Evolutionary conservation across 2,113 vertebrate genomes (phyloP), one percentile per base, ranked within the genome.

Genomic region (Tetraodon nigroviridis): DNA sequence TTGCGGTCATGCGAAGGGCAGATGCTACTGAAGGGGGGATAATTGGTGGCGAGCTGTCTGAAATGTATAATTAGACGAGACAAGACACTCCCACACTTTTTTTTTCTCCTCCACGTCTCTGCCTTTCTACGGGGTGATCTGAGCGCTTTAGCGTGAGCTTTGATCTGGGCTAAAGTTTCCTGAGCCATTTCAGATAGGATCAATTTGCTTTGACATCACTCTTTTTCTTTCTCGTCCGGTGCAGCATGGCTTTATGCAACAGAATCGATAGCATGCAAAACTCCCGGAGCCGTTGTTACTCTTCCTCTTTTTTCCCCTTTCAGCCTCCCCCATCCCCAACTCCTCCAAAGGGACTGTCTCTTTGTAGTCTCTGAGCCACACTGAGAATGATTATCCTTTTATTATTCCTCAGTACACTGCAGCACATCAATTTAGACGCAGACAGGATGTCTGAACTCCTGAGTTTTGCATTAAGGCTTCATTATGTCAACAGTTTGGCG

Each of bases 1-100:
- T 75, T 73, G 77, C 83, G 88, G 90, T 91, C 89, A 84, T 75
- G 63, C 57, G 79, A 90, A 91, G 87, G 88, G 86, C 86, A 90
- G 83, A 87, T 88, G 86, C 84, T 88, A 87, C 85, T 88, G 83
- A 86, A 83, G 84, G 85, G 79, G 80, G 85, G 84, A 88, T 90
- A 90, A 90, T 89, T 90, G 89, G 84, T 86, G 87, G 85, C 67
- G 80, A 89, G 82, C 82, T 88, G 86, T 88, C 87, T 89, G 83
- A 89, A 89, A 89, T 89, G 86, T 89, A 87, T 91, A 91, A 90
- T 91, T 90, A 89, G 84, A 89, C 64, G 40, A 83, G 87, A 91
- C 85, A 82, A 86, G 87, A 83, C 83, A 84, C 86, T 84, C 85
- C 86, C 75, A 46, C 68, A 73, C 83, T 81, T 79, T 75, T 76